Conservation (phyloP, 2,888 invertebrate species). For the Troides helena region DNA sequence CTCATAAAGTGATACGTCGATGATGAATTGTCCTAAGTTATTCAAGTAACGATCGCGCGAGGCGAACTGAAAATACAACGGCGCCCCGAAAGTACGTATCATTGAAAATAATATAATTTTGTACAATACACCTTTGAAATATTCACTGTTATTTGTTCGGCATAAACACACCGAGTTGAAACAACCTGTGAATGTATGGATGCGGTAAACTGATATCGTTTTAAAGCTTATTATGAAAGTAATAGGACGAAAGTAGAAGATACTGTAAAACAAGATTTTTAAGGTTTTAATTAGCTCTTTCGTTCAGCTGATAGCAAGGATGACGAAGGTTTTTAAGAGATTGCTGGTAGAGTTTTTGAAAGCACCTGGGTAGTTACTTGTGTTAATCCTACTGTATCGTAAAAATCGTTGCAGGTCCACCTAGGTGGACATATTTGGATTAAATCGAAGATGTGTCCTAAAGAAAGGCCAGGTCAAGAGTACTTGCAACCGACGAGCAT, state of each 20-base stretch:
- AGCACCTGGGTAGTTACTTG: too few species aligned
- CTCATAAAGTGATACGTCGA: neutral
- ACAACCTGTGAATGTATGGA: constrained; percentile 25
- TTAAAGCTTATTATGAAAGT: neutral
- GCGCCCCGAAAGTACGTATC: constrained; percentile 30
- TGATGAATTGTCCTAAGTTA: neutral
- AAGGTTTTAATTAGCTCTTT: neutral
- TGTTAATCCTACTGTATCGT: too few species aligned
- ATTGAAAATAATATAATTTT: constrained; percentile 57
- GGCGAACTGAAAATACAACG: constrained; percentile 29
- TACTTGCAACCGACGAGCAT: too few species aligned
- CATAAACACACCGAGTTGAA: constrained; percentile 44
- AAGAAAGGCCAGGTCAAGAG: too few species aligned
- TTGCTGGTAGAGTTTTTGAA: too few species aligned
- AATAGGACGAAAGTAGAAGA: neutral
- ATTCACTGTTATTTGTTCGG: constrained; percentile 65
- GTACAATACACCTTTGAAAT: constrained; percentile 60
- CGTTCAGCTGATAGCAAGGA: too few species aligned
- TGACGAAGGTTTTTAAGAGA: too few species aligned
- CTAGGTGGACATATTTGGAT: too few species aligned
- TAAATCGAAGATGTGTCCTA: too few species aligned
- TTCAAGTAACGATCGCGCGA: constrained; percentile 15
- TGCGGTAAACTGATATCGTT: constrained; percentile 16
- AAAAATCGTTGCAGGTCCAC: too few species aligned
- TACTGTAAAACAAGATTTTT: neutral